Evolutionary conservation across 37 sponge, comb jelly and placozoan genomes (phyloP).

Genomic region (Amphimedon queenslandica): DNA sequence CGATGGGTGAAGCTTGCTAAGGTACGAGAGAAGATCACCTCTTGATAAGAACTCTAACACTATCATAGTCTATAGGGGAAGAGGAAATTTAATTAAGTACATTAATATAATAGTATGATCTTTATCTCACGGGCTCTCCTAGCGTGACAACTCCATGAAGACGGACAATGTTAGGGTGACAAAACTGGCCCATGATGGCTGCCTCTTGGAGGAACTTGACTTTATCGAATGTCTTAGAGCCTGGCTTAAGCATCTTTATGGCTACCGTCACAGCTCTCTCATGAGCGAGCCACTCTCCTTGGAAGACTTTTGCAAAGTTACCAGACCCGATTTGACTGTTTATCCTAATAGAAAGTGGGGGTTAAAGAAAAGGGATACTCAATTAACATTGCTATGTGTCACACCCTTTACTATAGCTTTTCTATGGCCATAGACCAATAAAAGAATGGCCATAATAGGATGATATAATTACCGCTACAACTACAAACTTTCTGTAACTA

Average conservation of each 20-base stretch:
- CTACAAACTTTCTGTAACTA: background rate
- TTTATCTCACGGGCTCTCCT: constrained; percentile 54
- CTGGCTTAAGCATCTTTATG: constrained; percentile 46
- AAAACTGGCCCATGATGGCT: constrained; percentile 79
- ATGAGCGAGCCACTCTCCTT: constrained; percentile 38
- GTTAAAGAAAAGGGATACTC: too few species aligned
- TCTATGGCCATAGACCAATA: too few species aligned
- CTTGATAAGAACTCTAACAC: constrained; percentile 23
- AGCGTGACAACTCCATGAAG: constrained; percentile 71
- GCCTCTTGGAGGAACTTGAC: constrained; percentile 78
- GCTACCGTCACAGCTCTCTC: constrained; percentile 34
- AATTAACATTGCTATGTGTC: too few species aligned
- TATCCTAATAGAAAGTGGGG: too few species aligned
- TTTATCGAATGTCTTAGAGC: constrained; percentile 6
- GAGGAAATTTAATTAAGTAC: background rate
- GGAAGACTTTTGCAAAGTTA: constrained; percentile 63
- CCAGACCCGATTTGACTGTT: constrained; percentile 47
- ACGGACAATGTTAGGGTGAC: constrained; percentile 54
- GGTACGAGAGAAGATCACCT: constrained; percentile 35
- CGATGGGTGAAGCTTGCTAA: constrained; percentile 2
- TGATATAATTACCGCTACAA: background rate
- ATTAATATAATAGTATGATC: background rate
- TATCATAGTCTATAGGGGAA: constrained; percentile 25
- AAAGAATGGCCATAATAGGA: too few species aligned
- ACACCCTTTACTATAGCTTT: too few species aligned